phyloP scores from a whole-genome alignment of 2,888 invertebrate species.

The Epiblema foenella region DNA sequence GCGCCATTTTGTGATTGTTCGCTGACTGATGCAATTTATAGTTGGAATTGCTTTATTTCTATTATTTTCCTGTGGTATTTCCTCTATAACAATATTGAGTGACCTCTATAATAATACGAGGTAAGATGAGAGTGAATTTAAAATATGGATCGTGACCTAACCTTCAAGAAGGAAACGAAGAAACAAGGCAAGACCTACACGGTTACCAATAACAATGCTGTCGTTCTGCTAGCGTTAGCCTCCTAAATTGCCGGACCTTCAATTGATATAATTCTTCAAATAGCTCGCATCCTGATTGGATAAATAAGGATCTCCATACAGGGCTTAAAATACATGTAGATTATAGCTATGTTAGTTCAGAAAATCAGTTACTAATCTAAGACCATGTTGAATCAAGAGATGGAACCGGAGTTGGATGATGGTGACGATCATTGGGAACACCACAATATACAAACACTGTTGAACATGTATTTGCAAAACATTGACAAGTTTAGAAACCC shows the following conservation, averaged over 20 bases:
- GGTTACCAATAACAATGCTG: neutral
- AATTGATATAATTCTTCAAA: conserved; percentile 45
- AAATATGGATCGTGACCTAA: conserved; percentile 23
- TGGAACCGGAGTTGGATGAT: conserved; percentile 67
- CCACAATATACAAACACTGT: conserved; percentile 63
- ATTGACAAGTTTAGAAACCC: conserved; percentile 75
- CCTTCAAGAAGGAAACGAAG: conserved; percentile 17
- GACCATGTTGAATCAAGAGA: conserved; percentile 48
- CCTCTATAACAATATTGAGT: conserved; percentile 1
- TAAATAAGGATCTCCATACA: conserved; percentile 11
- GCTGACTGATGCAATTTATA: conserved; percentile 77
- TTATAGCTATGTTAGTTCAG: too few species aligned
- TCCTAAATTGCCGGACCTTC: conserved; percentile 31
- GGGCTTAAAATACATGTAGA: neutral
- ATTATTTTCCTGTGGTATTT: conserved; percentile 29
- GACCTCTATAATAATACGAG: conserved; percentile 12
- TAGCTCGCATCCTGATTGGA: conserved; percentile 30
- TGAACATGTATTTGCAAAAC: conserved; percentile 72
- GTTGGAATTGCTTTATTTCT: conserved; percentile 57
- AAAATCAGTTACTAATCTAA: neutral
- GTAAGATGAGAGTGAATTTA: neutral
- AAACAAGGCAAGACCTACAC: conserved; percentile 8
- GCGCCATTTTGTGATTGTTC: conserved; percentile 80
- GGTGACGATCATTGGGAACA: conserved; percentile 76
- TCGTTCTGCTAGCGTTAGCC: neutral